Conservation (phyloP, 2,888 invertebrate genomes). For the Colostygia pectinataria region DNA sequence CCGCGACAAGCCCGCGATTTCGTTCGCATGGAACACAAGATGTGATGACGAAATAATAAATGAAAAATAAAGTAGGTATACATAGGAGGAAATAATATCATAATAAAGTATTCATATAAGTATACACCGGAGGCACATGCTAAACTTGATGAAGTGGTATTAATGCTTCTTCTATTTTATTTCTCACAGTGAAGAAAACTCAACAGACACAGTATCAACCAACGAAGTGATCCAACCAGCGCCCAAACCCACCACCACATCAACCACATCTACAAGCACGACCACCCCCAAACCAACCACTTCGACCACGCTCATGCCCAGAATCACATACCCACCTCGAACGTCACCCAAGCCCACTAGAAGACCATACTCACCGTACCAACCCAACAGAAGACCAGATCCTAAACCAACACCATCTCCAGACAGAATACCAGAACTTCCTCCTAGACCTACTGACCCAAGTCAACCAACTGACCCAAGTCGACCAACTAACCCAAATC, state of each 20-base stretch:
- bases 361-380: conserved; percentile 33
- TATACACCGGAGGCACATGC: too few species aligned
- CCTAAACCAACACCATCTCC: conserved; percentile 7
- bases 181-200: conserved; percentile 52
- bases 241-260: conserved; percentile 24
- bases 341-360: conserved; percentile 29
- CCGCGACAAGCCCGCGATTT: too few species aligned
- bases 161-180: too few species aligned
- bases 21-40: too few species aligned
- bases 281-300: conserved; percentile 18
- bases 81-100: too few species aligned
- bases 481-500: neutral
- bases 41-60: too few species aligned
- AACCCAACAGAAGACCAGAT: conserved; percentile 24
- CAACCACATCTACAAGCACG: conserved; percentile 19
- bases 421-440: conserved; percentile 8
- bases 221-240: conserved; percentile 15
- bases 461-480: conserved; percentile 11
- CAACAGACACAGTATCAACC: conserved; percentile 32
- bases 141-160: too few species aligned
- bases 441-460: conserved; percentile 8
- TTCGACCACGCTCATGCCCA: conserved; percentile 29
- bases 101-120: too few species aligned
- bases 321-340: conserved; percentile 29
- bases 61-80: too few species aligned